phyloP scores from a whole-genome alignment of 2,888 invertebrate species.

The Tupiocoris notatus region DNA sequence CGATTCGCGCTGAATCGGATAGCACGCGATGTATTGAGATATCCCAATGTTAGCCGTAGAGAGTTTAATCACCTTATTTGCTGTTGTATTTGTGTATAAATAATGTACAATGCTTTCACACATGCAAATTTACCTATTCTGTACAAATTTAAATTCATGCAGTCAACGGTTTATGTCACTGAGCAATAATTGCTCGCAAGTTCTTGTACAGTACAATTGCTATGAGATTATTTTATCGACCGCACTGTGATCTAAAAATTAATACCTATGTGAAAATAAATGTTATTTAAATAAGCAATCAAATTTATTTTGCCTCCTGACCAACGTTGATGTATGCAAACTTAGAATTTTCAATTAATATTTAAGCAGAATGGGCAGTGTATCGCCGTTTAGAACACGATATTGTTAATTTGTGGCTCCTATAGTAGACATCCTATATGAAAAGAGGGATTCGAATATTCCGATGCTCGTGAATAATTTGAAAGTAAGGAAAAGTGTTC shows the following conservation, averaged over 20 bases:
- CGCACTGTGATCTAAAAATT: slow-evolving; percentile 38
- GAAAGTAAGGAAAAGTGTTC: no score
- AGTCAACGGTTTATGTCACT: slow-evolving; percentile 33
- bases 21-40: neutral
- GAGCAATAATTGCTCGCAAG: slow-evolving; percentile 17
- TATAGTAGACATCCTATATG: no score
- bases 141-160: slow-evolving; percentile 24
- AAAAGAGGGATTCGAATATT: no score
- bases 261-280: slow-evolving; percentile 31
- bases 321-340: no score
- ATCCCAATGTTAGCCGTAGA: slow-evolving; percentile 22
- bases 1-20: no score
- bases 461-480: no score
- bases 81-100: slow-evolving; percentile 22
- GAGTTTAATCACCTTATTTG: slow-evolving; percentile 22
- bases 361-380: no score
- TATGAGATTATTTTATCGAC: slow-evolving; percentile 32
- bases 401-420: no score
- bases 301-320: no score
- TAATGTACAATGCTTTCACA: neutral
- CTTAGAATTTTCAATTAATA: no score
- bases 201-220: slow-evolving; percentile 31
- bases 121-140: neutral
- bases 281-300: slow-evolving; percentile 39
- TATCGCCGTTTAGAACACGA: no score